Base-by-base conservation (phyloP, 2,797 vertebrate species). In the Xenops minutus region DNA sequence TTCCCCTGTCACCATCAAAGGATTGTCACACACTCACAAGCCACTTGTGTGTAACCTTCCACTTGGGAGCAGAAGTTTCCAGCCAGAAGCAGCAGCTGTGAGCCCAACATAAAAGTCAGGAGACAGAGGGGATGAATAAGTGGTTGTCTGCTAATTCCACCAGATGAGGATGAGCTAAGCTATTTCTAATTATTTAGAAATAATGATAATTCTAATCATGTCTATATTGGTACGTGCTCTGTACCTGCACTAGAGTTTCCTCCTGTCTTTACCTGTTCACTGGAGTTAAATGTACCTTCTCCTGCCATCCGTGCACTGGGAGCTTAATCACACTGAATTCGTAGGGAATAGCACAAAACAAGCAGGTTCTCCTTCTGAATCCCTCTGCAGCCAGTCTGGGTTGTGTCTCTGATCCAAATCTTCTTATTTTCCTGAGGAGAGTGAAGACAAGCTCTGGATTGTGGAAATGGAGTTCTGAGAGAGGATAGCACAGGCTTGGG, bases 31-130 rank as follows among this genome's bases (percentile, higher is more conserved):
- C 0, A 0, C 34, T 81, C 79, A 75, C 54, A 55, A 89, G 41
- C 30, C 75, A 48, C 62, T 66, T 55, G 16, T 9, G 34, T 1
- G 3, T 0, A 0, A 41, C 16, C 6, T 74, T 58, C 14, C 41
- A 56, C 44, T 52, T 4, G 0, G 52, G 44, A 78, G 22, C 51
- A 66, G 32, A 82, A 69, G 43, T 32, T 67, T 66, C 26, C 44
- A 92, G 29, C 49, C 48, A 84, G 69, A 37, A 89, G 18, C 41
- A 84, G 10, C 82, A 90, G 13, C 82, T 26, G 6, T 30, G 39
- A 82, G 46, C 21, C 78, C 15, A 7, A 48, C 0, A 1, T 15
- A 32, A 67, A 83, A 69, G 34, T 41, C 56, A 72, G 62, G 23
- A 46, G 62, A 20, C 54, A 44, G 20, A 44, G 10, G 11, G 8